Evolutionary conservation across 2,888 invertebrate genomes (phyloP).

Genomic region (Lepidocyrtinus sp.): DNA sequence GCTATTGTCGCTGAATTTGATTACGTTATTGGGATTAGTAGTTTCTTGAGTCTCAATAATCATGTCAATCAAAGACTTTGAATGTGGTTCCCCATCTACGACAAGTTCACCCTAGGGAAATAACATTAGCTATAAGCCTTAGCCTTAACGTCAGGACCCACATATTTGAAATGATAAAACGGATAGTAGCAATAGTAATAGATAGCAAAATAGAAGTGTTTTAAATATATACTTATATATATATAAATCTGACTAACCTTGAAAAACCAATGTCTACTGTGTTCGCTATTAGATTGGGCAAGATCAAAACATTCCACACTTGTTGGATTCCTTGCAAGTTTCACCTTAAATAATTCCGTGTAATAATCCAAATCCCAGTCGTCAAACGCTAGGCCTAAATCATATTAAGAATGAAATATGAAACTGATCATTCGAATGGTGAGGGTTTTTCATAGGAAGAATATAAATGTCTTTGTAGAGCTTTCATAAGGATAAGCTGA

Average conservation of each 20-base stretch:
- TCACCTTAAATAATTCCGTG: conserved; percentile 85
- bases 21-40: conserved; percentile 94
- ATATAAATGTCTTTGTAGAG: too few species aligned
- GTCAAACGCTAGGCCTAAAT: conserved; percentile 93
- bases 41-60: conserved; percentile 90
- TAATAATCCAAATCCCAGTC: conserved; percentile 94
- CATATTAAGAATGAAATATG: conserved; percentile 25
- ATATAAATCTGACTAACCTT: conserved; percentile 78
- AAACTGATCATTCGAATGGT: conserved; percentile 8
- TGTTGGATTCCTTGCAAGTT: conserved; percentile 92
- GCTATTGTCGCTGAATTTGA: conserved; percentile 98
- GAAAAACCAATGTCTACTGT: conserved; percentile 99
- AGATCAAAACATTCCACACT: conserved; percentile 98
- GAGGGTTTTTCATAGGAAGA: neutral
- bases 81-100: conserved; percentile 84
- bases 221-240: neutral
- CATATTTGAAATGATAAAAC: too few species aligned
- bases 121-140: neutral
- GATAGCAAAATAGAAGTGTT: neutral
- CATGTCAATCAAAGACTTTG: conserved; percentile 92
- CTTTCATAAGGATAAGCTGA: too few species aligned
- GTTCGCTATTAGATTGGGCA: conserved; percentile 98
- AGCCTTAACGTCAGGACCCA: neutral
- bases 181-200: too few species aligned
- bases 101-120: conserved; percentile 82